Base-by-base conservation (phyloP, 2,888 invertebrate genomes). In the Lobophora halterata region DNA sequence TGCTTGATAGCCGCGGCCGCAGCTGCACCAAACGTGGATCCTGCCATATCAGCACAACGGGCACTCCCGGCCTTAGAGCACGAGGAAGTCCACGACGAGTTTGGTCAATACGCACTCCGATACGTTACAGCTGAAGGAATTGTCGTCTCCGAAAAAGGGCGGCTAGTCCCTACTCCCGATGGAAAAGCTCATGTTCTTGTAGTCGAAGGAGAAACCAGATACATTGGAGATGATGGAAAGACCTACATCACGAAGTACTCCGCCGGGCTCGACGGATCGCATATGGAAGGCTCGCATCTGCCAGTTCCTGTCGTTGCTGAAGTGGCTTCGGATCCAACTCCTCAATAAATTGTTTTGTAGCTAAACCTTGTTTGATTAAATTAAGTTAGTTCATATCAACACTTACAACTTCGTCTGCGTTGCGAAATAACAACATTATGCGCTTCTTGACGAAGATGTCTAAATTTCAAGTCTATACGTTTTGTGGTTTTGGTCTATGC, bases 91-190 rank as follows among this genome's bases (percentile, higher is more conserved):
- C 73, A 67, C 21, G 70, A 70, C 31, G 65, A 71, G 37, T 58
- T 55, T 14, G 76, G 78, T 2, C 74, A 75, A 47, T 77, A 71
- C 47, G 58, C 62, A 2, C 56, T 77, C 1, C 61, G 67, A n/a
- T 77, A 76, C 62, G 63, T 72, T 34, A 76, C 76, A 1, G 76
- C 73, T 4, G 72, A 79, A 37, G 72, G 72, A 16, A 76, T 67
- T 16, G 46, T 71, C 1, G 75, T 76, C 1, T 58, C 55, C 2
- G 77, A 77, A 45, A 60, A 59, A 1, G 77, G 75, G n/a, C 63
- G 59, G 8, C 62, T 77, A 0, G 67, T 76, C 2, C 66, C 70
- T n/a, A 63, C 56, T 1, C 46, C 56, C 1, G 58, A 64, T 6
- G 66, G 65, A 2, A 51, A 43, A 2, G 65, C 49, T 1, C 55